phyloP scores from a whole-genome alignment of 2,113 vertebrate genomes.

The Phyllopteryx taeniolatus region DNA sequence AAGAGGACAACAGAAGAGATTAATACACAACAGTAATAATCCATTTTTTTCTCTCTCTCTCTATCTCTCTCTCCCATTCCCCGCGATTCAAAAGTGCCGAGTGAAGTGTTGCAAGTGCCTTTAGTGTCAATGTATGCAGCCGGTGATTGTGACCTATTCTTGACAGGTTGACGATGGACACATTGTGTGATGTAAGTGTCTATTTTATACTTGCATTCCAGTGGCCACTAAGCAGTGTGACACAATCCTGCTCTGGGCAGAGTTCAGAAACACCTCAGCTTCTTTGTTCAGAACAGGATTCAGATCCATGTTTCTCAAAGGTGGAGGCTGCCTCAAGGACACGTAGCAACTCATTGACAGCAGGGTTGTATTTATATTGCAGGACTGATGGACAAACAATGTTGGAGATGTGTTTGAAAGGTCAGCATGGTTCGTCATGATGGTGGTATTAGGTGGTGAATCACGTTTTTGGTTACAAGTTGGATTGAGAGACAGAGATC shows the following conservation, averaged over 20 bases:
- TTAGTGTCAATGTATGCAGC: constrained; percentile 49
- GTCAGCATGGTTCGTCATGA: constrained; percentile 12
- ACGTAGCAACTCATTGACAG: constrained; percentile 16
- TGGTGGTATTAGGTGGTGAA: background rate
- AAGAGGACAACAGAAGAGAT: no score
- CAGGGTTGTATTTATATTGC: constrained; percentile 37
- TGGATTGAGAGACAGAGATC: constrained; percentile 42
- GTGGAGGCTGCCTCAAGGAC: background rate
- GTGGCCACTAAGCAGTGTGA: constrained; percentile 30
- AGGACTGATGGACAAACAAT: constrained; percentile 16
- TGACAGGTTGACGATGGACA: constrained; percentile 53
- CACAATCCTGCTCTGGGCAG: constrained; percentile 30
- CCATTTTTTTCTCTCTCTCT: background rate
- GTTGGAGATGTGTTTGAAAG: constrained; percentile 28
- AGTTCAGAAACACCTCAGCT: constrained; percentile 31
- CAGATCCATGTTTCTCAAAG: background rate
- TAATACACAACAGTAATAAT: background rate
- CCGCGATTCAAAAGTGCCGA: constrained; percentile 2
- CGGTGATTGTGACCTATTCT: constrained; percentile 66
- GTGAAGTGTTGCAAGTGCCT: constrained; percentile 14
- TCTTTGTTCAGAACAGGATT: constrained; percentile 22
- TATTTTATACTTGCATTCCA: constrained; percentile 65
- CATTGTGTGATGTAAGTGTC: constrained; percentile 66
- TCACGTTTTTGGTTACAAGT: constrained; percentile 24
- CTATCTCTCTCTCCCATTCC: background rate